These are phyloP conservation scores for Ceraclea dissimilis DNA, from an alignment of 2,888 invertebrate species.

Conservation along the genomic window DNA sequence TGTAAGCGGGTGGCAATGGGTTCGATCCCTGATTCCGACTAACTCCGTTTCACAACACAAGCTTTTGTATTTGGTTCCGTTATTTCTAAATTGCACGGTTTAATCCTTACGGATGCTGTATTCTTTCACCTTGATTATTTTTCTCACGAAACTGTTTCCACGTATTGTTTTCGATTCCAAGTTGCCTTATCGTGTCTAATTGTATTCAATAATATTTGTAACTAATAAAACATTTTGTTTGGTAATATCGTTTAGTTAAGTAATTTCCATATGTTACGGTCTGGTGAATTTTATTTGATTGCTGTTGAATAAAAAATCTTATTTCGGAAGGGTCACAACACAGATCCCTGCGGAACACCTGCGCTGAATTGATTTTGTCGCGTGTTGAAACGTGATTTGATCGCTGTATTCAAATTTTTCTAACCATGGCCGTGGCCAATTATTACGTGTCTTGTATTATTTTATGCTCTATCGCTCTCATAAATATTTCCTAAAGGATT, in stretches of 20 bases:
- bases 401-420: background rate
- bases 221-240: no score
- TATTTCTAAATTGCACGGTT: no score
- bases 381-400: background rate
- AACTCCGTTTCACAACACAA: no score
- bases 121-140: no score
- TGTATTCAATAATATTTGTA: no score
- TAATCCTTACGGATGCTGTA: no score
- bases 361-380: background rate
- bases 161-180: no score
- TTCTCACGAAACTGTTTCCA: no score
- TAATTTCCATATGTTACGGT: background rate
- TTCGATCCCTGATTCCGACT: no score
- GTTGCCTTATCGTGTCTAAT: no score
- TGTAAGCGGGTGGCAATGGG: no score
- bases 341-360: slow-evolving; percentile 3
- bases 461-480: background rate
- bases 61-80: no score
- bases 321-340: background rate
- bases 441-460: background rate
- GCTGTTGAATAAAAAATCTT: background rate
- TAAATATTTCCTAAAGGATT: background rate
- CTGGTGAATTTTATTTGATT: background rate
- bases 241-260: background rate
- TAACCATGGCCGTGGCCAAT: background rate